Base-by-base conservation (phyloP, 1,140 invertebrate species). In the Hirudo medicinalis region DNA sequence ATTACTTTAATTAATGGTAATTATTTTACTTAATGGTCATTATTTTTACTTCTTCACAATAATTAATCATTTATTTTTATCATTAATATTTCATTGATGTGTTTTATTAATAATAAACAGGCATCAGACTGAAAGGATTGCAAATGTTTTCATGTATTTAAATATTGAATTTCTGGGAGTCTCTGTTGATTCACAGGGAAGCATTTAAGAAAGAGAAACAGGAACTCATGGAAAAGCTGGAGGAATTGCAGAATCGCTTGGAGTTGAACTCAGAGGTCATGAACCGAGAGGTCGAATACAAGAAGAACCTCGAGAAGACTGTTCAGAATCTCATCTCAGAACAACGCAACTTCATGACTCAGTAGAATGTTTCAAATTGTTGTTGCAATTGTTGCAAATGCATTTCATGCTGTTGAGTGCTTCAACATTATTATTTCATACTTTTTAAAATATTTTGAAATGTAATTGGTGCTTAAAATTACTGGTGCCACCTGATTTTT, bases 281-380 rank as follows among this genome's bases (percentile, higher is more conserved):
- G 22, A 32, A 63, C 57, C 22, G 57, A 63, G 57, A 63, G 29
- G 22, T 63, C 57, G 29, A 25, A 11, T 63, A 63, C 57, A 63
- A 63, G 57, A 22, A 63, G 57, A 32, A 63, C 57, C 57, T 63
- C 3, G 57, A 63, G 15, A 63, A 63, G 22, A 63, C 22, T 15
- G 29, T 63, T 11, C 22, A 63, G 29, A 63, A 63, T n/a, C 57
- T 63, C 29, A 22, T 63, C 6, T 22, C 19, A 1, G 57, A 63
- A 11, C 57, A 63, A n/a, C 22, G 29, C 22, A 25, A 22, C 29
- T 63, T 63, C 29, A 63, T 63, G 22, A 63, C 22, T 63, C 57
- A 63, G 57, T 63, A 11, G 19, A 20, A 11, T 4, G 22, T n/a
- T 22, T 63, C 13, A 0, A 63, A 22, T 63, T 11, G 32, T 36